Percentiles rank a stretch among this genome's conserved stretches.
These are phyloP conservation scores for Sebastes taczanowskii DNA, from an alignment of 2,797 vertebrate genomes.

Conservation along the genomic window DNA sequence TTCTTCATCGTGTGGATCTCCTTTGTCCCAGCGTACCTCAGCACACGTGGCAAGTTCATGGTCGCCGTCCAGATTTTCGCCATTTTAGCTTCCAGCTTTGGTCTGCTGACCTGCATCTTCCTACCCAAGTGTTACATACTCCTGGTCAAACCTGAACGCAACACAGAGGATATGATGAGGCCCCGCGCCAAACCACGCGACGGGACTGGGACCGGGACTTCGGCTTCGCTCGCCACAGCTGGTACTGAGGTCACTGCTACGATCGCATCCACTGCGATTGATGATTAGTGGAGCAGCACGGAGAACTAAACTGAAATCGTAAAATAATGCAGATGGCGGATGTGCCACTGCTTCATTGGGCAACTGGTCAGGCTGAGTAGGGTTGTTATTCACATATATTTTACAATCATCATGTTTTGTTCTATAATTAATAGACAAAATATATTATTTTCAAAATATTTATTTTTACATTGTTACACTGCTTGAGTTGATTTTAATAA, in stretches of 20 bases:
- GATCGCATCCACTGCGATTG: conserved; percentile 72
- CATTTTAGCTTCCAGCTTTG: conserved; percentile 89
- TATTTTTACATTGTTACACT: neutral
- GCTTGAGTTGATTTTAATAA: neutral
- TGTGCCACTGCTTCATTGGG: neutral
- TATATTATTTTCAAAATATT: neutral
- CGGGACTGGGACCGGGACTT: conserved; percentile 79
- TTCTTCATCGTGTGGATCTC: conserved; percentile 93
- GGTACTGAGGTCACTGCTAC: conserved; percentile 77
- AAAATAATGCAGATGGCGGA: conserved; percentile 1
- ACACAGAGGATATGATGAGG: conserved; percentile 84
- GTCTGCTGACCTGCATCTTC: conserved; percentile 87
- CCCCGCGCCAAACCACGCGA: conserved; percentile 74
- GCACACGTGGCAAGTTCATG: conserved; percentile 91
- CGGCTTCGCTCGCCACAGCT: conserved; percentile 78
- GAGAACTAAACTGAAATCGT: neutral
- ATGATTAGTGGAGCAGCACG: conserved; percentile 63
- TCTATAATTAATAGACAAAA: neutral
- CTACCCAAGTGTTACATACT: conserved; percentile 90
- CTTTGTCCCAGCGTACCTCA: conserved; percentile 89
- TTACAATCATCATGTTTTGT: neutral
- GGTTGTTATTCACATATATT: neutral
- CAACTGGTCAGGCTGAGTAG: neutral
- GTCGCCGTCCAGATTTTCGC: conserved; percentile 92
- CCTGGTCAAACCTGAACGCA: conserved; percentile 86